Base-by-base conservation (phyloP, 2,888 invertebrate genomes). In the Aproaerema taeniolella region DNA sequence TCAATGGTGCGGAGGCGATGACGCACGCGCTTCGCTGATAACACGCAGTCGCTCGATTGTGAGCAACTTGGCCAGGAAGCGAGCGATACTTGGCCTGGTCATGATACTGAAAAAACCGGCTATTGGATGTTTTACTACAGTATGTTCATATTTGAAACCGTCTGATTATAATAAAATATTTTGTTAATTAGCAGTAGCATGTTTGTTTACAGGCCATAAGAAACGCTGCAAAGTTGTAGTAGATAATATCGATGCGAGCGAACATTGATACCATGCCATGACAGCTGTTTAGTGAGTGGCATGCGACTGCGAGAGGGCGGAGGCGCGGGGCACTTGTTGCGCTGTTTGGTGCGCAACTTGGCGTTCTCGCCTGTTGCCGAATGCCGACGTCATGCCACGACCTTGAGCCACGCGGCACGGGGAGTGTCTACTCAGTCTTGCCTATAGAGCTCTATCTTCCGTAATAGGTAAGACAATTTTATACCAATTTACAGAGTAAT, bases 301-400 rank as follows among this genome's bases (percentile, higher is more conserved):
- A 67, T 69, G 69, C 59, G 61, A 45, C 26, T 41, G 39, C 45
- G 46, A 45, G 63, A 54, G 71, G 55, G 71, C 63, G 73, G 73
- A 68, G 69, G 73, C 68, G 73, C 65, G 71, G 63, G 64, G 77
- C 82, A 81, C 85, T 81, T 83, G 80, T 86, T 85, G 83, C 79
- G 79, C 73, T 79, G 79, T 79, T 82, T 78, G 71, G 79, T 74
- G 75, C 76, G 69, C 69, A 69, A 70, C 78, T 74, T 76, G 77
- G 69, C 70, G 70, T 67, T 66, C 70, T 69, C 72, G 76, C 72
- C 73, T 75, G 75, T 74, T 75, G 78, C 75, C 62, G 61, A 60
- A 57, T 53, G 52, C 46, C 71, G 67, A 77, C 83, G 80, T 77
- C 78, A 80, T 60, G 52, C 48, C 52, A 60, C 71, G 81, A 57